Conservation (phyloP, 2,797 vertebrate species). For the Capromys pilorides region DNA sequence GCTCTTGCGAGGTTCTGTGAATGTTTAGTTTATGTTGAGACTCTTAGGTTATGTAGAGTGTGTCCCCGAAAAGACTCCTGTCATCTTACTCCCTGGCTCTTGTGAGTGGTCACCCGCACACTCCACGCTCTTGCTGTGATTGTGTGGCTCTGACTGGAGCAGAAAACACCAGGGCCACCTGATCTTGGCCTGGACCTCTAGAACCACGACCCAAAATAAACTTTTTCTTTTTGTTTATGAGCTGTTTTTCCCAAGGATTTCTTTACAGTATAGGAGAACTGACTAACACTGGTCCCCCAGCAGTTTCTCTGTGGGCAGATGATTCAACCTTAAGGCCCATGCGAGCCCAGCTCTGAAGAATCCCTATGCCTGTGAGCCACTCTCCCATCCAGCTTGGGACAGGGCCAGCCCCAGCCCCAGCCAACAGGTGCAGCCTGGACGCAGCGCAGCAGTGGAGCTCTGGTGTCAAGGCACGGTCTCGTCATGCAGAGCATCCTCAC, state of each 20-base stretch:
- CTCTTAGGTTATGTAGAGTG: background rate
- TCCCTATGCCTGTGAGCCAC: background rate
- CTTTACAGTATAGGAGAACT: background rate
- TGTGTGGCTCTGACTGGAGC: background rate
- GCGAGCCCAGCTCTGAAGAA: background rate
- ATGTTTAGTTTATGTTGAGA: no score
- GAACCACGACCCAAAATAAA: background rate
- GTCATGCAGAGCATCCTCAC: background rate
- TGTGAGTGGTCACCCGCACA: no score
- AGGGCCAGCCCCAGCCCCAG: background rate
- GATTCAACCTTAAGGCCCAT: background rate
- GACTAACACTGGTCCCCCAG: background rate
- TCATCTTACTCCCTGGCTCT: background rate
- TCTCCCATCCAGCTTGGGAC: background rate
- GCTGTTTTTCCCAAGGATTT: background rate
- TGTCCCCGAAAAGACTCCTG: background rate
- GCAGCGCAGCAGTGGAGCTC: background rate
- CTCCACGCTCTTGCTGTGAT: background rate
- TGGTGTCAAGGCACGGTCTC: background rate
- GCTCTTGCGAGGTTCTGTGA: no score
- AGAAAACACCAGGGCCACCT: background rate
- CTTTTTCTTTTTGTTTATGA: background rate
- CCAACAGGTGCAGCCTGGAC: background rate
- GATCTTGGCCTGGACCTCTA: background rate
- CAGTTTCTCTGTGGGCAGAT: background rate